phyloP scores from a whole-genome alignment of 2,888 invertebrate genomes.

The Colostygia pectinataria region DNA sequence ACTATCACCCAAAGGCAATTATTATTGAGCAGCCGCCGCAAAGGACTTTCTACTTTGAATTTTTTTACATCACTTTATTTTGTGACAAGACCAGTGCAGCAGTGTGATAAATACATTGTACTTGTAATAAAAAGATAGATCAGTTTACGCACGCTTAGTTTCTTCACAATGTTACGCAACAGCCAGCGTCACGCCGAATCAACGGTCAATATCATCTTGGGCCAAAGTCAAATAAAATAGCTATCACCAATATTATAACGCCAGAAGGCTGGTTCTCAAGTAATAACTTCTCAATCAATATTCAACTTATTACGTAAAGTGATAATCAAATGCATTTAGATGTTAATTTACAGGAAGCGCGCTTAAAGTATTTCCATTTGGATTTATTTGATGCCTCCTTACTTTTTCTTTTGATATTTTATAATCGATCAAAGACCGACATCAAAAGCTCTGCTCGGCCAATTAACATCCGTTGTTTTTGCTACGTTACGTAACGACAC shows the following conservation, averaged over 20 bases:
- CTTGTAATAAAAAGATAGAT: slow-evolving; percentile 16
- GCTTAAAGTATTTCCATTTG: background rate
- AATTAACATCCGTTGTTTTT: slow-evolving; percentile 22
- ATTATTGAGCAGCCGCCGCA: background rate
- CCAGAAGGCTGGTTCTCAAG: background rate
- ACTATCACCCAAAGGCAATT: background rate
- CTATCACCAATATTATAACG: slow-evolving; percentile 8
- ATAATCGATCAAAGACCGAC: slow-evolving; percentile 9
- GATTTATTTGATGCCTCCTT: background rate
- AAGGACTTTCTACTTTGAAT: slow-evolving; percentile 8
- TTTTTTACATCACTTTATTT: slow-evolving; percentile 1
- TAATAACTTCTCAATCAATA: background rate
- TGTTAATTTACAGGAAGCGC: background rate
- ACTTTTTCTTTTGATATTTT: slow-evolving; percentile 5
- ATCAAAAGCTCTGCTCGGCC: slow-evolving; percentile 7
- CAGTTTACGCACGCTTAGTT: slow-evolving; percentile 38
- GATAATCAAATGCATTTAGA: background rate
- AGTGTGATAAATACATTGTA: slow-evolving; percentile 24
- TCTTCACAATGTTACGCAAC: slow-evolving; percentile 42
- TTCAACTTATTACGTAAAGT: background rate
- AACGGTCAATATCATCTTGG: slow-evolving; percentile 33
- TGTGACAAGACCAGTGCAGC: slow-evolving; percentile 14
- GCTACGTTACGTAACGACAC: slow-evolving; percentile 44
- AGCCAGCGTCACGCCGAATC: slow-evolving; percentile 30
- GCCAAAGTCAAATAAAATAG: slow-evolving; percentile 15